Base-by-base conservation (phyloP, 2,888 invertebrate genomes). In the Antheraea yamamai region DNA sequence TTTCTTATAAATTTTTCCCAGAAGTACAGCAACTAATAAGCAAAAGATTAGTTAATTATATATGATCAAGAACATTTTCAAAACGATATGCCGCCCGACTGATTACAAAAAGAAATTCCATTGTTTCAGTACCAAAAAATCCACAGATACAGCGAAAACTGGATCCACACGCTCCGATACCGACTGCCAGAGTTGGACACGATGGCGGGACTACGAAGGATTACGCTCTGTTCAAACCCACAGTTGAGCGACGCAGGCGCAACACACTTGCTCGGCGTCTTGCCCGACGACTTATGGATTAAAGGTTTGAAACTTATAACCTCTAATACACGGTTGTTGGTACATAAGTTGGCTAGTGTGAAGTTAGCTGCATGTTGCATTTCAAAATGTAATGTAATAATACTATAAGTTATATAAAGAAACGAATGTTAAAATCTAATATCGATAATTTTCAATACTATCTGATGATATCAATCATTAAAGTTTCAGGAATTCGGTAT, bases 81-180 rank as follows among this genome's bases (percentile, higher is more conserved):
- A 10, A 47, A 47, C 12, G 47, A 47, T 12, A 47, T 47, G 2
- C 47, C 47, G 47, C 47, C n/a, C 47, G 23, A n/a, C 58, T 58
- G 20, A 58, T 18, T 52, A 58, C 58, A 26, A 64, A 10, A 2
- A 26, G 26, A 26, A 26, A 26, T 26, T 64, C 26, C 68, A 68
- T 68, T 68, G 68, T 82, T 90, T 4, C 90, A 96, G 93, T 95
- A 95, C 81, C 97, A 97, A 86, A 97, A 97, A 85, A 95, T 97
- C 75, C 95, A 96, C 76, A 95, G 97, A 75, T 97, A 97, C 85
- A 97, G 97, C 79, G 97, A 98, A 85, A 97, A 97, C 77, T 98
- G 98, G 98, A 96, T 97, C 78, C 96, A 97, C 81, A 97, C 97
- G 12, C 87, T 98, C 75, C 95, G 98, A n/a, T 97, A 97, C 85